Base-by-base conservation (phyloP, 2,113 vertebrate genomes). In the Nymphicus hollandicus region DNA sequence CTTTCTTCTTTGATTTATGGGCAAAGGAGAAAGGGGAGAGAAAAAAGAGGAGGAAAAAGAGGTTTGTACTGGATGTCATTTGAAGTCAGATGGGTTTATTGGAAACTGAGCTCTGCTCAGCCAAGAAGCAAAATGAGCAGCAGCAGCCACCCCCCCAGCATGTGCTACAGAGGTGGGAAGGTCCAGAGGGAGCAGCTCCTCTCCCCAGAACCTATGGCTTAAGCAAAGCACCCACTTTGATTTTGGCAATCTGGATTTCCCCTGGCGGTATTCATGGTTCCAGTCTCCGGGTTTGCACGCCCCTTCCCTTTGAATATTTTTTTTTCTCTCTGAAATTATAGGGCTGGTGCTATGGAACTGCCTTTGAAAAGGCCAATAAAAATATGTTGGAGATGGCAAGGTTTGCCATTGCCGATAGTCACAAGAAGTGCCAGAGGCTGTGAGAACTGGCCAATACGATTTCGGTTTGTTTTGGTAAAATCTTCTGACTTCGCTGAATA, bases 1-100 rank as follows among this genome's bases (percentile, higher is more conserved):
- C 91, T 95, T 96, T 97, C 96, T 94, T 94, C 94, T 97, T 96
- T 98, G 98, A 97, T 97, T 97, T 97, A 98, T 94, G 94, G 96
- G 46, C 84, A 96, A 97, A 97, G 87, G 95, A 97, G 88, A 83
- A 96, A 95, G 69, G 82, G 88, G 81, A 85, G 90, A 56, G 58
- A 86, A 89, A 88, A 91, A 91, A 91, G 92, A 96, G 77, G 41
- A 78, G 31, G 72, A 92, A 81, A 97, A 95, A 64, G 49, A 89
- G 81, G 56, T 81, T 96, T 95, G 96, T 88, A 95, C 68, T 73
- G 10, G 16, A n/a, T 88, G 92, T 95, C 84, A 72, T 86, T 91
- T 91, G 87, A 92, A 91, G 86, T 68, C 50, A 86, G 68, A 69
- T 1, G 17, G 87, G 68, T 69, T 92, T 83, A 52, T 78, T 78